These are phyloP conservation scores for Heterotilapia buettikoferi DNA, from an alignment of 2,113 vertebrate species.

Conservation along the genomic window DNA sequence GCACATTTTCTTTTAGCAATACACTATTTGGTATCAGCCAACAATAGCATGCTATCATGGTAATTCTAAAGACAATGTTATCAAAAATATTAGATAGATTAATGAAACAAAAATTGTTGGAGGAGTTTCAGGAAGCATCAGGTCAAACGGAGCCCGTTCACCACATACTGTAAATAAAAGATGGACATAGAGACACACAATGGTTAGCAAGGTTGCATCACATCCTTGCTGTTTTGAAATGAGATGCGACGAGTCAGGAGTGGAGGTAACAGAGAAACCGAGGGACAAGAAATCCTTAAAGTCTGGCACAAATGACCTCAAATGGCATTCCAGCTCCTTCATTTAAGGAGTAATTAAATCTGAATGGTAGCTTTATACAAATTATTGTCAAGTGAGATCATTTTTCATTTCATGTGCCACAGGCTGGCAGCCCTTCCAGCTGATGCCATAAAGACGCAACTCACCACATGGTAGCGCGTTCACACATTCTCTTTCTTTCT, in stretches of 20 bases:
- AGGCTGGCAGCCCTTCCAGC: background rate
- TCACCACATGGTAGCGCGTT: background rate
- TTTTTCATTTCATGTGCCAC: background rate
- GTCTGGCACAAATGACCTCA: background rate
- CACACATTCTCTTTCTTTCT: background rate
- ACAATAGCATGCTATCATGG: fast-evolving
- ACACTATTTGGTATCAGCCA: background rate
- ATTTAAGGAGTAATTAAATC: background rate
- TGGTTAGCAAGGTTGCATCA: background rate
- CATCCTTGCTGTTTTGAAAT: background rate
- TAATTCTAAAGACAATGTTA: background rate
- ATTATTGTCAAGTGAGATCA: background rate
- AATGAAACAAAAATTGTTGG: background rate
- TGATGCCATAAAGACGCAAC: background rate
- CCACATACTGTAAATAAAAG: background rate
- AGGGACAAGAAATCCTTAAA: background rate
- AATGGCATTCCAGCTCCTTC: background rate
- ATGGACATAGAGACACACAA: background rate
- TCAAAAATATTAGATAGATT: background rate
- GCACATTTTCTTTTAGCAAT: background rate
- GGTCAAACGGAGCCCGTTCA: fast-evolving
- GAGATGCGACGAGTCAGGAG: fast-evolving
- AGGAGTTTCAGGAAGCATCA: background rate
- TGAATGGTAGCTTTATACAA: background rate
- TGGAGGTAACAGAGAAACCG: background rate